phyloP scores from a whole-genome alignment of 2,888 invertebrate species.

The Biston stratarius region DNA sequence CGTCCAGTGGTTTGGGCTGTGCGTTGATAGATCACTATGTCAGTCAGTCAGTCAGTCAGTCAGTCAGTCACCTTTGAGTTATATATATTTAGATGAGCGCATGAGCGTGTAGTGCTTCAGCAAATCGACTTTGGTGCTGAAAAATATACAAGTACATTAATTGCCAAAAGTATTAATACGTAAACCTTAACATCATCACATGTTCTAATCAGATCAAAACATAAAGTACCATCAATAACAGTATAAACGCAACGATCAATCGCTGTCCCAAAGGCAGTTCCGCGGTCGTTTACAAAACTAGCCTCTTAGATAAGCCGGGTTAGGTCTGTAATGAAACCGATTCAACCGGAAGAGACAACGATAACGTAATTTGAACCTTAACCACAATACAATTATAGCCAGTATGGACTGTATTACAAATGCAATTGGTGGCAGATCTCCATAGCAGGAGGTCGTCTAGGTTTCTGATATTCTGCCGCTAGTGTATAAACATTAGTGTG shows the following conservation, averaged over 20 bases:
- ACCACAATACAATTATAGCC: slow-evolving; percentile 5
- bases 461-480: too few species aligned
- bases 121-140: too few species aligned
- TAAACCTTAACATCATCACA: neutral
- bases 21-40: too few species aligned
- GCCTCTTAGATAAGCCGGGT: slow-evolving; percentile 55
- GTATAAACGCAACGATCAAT: slow-evolving; percentile 49
- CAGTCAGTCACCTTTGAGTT: too few species aligned
- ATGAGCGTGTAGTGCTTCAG: too few species aligned
- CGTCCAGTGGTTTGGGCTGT: too few species aligned
- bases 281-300: slow-evolving; percentile 61
- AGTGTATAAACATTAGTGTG: too few species aligned
- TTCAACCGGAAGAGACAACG: slow-evolving; percentile 60
- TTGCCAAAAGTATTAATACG: too few species aligned
- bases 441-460: neutral
- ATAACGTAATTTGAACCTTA: slow-evolving; percentile 55
- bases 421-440: too few species aligned
- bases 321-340: slow-evolving; percentile 64
- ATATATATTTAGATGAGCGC: too few species aligned
- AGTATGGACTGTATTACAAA: slow-evolving; percentile 15
- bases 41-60: too few species aligned
- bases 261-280: slow-evolving; percentile 54
- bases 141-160: too few species aligned
- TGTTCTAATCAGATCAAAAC: slow-evolving; percentile 15
- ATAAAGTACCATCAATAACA: slow-evolving; percentile 32